Evolutionary conservation across 2,797 vertebrate species (phyloP), one percentile per base, ranked within the genome.

Genomic region (Sylvia borin): DNA sequence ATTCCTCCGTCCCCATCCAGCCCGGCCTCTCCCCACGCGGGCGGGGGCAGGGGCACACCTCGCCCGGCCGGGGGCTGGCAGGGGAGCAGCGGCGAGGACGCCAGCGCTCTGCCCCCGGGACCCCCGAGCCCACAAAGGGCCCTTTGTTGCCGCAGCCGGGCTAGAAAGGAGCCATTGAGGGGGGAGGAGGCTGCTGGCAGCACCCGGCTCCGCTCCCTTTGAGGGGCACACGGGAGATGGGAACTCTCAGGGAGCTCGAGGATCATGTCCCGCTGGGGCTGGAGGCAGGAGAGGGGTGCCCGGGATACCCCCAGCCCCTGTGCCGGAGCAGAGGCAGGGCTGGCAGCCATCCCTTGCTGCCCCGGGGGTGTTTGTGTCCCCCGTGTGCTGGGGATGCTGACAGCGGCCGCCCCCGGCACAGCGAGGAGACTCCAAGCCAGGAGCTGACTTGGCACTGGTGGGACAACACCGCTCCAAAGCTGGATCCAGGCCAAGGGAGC

Each of bases 71-170:
- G 60, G 77, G 84, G 79, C 74, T 90, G 70, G 70, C 78, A n/a
- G 65, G 76, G 68, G 13, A 78, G 36, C 74, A 64, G 95, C 32
- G 13, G 72, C 70, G 58, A 57, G 48, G 55, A 20, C 2, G 58
- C 75, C 93, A 70, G 67, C 2, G n/a, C 91, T 78, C 76, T 50
- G 85, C 57, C 91, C 88, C 48, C 32, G 3, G 93, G 93, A 93
- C 64, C 86, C 77, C 25, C 8, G 0, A 0, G 21, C 82, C 86
- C 90, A 94, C 92, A 93, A 95, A 95, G 75, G 66, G 75, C 78
- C 8, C 65, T 93, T 96, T 96, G 95, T 95, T 96, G 64, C 53
- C 5, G 29, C 81, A 70, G 90, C 65, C 26, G 13, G 40, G 85
- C 54, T 6, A 92, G 70, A 80, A 81, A 85, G 85, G 57, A 66